phyloP scores from a whole-genome alignment of 2,113 vertebrate species.

The Leucoraja erinaceus region DNA sequence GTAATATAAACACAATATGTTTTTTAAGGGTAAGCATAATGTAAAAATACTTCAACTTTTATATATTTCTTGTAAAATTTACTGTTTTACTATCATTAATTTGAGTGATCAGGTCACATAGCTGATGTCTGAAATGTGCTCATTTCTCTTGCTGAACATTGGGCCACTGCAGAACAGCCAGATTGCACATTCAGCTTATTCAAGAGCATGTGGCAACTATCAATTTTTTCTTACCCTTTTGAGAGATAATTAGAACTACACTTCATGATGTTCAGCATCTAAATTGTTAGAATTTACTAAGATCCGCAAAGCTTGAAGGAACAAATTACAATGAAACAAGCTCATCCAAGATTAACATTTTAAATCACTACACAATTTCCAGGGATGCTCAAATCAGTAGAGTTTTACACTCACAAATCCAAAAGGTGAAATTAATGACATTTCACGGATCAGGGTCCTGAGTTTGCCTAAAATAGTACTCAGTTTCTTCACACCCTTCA shows the following conservation, averaged over 20 bases:
- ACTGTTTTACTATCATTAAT: neutral
- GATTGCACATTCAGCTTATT: neutral
- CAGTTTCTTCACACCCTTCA: neutral
- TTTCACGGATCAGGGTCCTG: neutral
- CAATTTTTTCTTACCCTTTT: neutral
- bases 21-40: neutral
- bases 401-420: neutral
- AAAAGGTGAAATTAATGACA: neutral
- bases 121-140: neutral
- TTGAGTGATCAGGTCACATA: neutral
- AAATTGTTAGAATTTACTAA: neutral
- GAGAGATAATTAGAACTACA: slow-evolving; percentile 3
- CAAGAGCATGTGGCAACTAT: neutral
- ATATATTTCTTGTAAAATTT: neutral
- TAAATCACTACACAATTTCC: slow-evolving; percentile 21
- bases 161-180: neutral
- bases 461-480: slow-evolving; percentile 6
- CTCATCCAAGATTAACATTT: slow-evolving; percentile 2
- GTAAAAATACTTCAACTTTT: neutral
- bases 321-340: neutral
- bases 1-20: neutral
- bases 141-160: neutral
- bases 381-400: neutral
- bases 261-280: neutral
- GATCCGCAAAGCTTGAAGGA: slow-evolving; percentile 10